Conservation (phyloP, 1,140 invertebrate species). For the Drosophila parvula region DNA sequence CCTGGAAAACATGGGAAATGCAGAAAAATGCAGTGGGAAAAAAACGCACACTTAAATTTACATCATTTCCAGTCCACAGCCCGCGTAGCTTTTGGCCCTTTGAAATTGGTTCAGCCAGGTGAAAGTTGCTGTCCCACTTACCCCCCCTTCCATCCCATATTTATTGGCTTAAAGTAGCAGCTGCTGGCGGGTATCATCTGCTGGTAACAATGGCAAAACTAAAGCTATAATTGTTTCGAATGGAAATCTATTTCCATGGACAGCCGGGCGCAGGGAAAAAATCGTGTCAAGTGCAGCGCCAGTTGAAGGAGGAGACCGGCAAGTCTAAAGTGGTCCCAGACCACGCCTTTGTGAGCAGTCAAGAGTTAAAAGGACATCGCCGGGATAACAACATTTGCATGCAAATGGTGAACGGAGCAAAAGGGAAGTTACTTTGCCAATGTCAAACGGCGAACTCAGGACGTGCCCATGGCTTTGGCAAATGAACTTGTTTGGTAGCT, state of each 20-base stretch:
- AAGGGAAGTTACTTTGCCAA: conserved; percentile 40
- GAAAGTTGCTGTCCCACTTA: conserved; percentile 27
- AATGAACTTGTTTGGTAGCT: conserved; percentile 78
- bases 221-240: conserved; percentile 54
- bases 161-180: conserved; percentile 42
- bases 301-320: conserved; percentile 7
- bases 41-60: conserved; percentile 77
- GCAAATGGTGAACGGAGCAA: conserved; percentile 52
- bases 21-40: conserved; percentile 57
- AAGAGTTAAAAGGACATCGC: conserved; percentile 62
- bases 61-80: conserved; percentile 74
- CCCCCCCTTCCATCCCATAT: conserved; percentile 1
- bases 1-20: conserved; percentile 49
- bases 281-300: conserved; percentile 67
- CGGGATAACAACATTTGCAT: conserved; percentile 65
- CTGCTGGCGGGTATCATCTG: conserved; percentile 40
- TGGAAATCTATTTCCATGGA: conserved; percentile 36
- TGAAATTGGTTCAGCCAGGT: conserved; percentile 44
- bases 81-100: conserved; percentile 25
- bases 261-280: conserved; percentile 29
- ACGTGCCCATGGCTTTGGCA: conserved; percentile 61
- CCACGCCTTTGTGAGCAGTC: conserved; percentile 53
- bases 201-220: conserved; percentile 35
- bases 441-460: conserved; percentile 46
- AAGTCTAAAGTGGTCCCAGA: conserved; percentile 19